A percentile compares a stretch with the other conserved stretches of the same genome.
Conservation (phyloP, 2,888 invertebrate species). For the Drosophila prostipennis region DNA sequence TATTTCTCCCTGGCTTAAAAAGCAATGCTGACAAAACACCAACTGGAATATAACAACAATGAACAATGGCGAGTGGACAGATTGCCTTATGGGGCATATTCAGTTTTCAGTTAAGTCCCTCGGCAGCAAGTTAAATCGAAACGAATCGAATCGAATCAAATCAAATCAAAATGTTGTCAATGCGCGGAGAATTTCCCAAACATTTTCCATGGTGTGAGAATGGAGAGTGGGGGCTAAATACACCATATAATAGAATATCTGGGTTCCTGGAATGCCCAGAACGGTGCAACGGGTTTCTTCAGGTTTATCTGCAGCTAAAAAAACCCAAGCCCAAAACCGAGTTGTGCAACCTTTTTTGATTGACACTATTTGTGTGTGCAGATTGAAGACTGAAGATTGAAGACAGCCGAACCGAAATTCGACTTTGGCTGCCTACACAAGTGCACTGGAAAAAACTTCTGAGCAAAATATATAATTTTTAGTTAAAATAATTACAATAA, state of each 20-base stretch:
- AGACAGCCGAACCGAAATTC: slow-evolving; percentile 61
- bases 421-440: slow-evolving; percentile 31
- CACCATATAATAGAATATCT: slow-evolving; percentile 18
- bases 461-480: too few species aligned
- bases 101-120: slow-evolving; percentile 33
- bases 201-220: slow-evolving; percentile 11
- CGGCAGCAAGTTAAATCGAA: slow-evolving; percentile 28
- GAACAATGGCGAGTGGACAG: slow-evolving; percentile 51
- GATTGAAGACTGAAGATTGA: slow-evolving; percentile 43
- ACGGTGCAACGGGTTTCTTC: slow-evolving; percentile 59
- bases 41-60: slow-evolving; percentile 33
- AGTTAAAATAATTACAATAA: too few species aligned
- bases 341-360: slow-evolving; percentile 69
- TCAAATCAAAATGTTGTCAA: slow-evolving; percentile 52
- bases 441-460: slow-evolving; percentile 21
- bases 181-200: slow-evolving; percentile 30
- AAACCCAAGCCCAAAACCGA: not conserved
- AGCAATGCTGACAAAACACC: slow-evolving; percentile 46
- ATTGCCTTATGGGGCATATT: slow-evolving; percentile 56
- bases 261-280: slow-evolving; percentile 52
- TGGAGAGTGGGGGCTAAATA: slow-evolving; percentile 5
- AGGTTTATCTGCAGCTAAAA: slow-evolving; percentile 14
- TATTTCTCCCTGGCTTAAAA: slow-evolving; percentile 31
- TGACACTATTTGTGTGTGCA: slow-evolving; percentile 68
- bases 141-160: slow-evolving; percentile 50